Conservation (phyloP, 2,888 invertebrate species). For the Miltochrista miniata region DNA sequence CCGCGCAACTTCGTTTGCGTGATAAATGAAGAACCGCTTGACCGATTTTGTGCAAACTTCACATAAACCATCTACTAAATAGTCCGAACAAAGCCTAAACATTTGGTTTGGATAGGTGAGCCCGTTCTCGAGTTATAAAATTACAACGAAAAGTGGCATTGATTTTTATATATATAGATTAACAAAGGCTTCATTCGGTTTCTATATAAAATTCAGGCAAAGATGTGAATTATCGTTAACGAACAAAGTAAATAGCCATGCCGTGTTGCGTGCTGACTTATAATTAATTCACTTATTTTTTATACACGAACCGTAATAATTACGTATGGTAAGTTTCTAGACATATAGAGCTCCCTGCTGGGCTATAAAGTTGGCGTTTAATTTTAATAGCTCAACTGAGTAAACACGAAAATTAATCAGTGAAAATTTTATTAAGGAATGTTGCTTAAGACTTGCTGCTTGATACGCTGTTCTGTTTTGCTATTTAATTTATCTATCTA, state of each 20-base stretch:
- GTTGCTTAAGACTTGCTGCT: no score
- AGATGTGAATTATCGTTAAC: neutral
- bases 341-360: neutral
- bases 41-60: no score
- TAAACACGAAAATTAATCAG: neutral
- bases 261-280: conserved; percentile 31
- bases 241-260: conserved; percentile 5
- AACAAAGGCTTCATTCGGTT: neutral
- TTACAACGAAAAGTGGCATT: no score
- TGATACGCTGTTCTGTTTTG: no score
- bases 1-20: no score
- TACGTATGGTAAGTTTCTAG: conserved; percentile 16
- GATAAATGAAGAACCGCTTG: no score
- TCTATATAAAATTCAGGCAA: neutral
- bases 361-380: neutral
- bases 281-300: conserved; percentile 37
- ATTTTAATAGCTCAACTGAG: neutral
- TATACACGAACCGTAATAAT: conserved; percentile 44
- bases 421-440: neutral
- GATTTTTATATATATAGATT: no score
- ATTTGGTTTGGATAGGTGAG: neutral
- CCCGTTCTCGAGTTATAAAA: no score
- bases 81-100: no score
- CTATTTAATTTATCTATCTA: no score
- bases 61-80: no score